These are phyloP conservation scores for Drosophila cracens DNA, from an alignment of 2,888 invertebrate species.

Conservation along the genomic window DNA sequence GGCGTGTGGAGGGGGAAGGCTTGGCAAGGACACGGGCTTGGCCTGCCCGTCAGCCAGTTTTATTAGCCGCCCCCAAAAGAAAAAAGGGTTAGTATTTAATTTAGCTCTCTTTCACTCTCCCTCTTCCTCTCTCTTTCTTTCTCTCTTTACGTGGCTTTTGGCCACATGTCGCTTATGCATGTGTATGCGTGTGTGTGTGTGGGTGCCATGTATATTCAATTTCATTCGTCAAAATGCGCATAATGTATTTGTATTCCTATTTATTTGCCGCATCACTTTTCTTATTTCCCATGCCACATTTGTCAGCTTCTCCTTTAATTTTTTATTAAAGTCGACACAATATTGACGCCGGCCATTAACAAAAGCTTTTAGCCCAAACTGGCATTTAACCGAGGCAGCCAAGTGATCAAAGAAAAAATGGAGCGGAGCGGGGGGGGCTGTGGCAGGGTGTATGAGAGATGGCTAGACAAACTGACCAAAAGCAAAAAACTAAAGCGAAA, in stretches of 20 bases:
- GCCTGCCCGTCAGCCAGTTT: conserved; percentile 19
- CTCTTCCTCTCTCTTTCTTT: background rate
- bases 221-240: conserved; percentile 66
- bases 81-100: conserved; percentile 62
- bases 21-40: conserved; percentile 5
- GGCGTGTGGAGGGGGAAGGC: background rate
- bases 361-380: conserved; percentile 74
- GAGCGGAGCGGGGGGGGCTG: background rate
- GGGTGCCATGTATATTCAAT: conserved; percentile 47
- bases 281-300: conserved; percentile 28
- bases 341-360: conserved; percentile 71
- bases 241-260: conserved; percentile 53
- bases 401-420: conserved; percentile 14
- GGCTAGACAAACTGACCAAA: conserved; percentile 28
- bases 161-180: conserved; percentile 34
- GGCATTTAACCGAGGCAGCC: conserved; percentile 42
- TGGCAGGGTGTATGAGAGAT: conserved; percentile 1
- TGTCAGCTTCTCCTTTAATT: background rate
- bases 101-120: conserved; percentile 5
- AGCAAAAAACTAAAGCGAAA: background rate
- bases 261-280: conserved; percentile 52
- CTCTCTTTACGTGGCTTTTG: conserved; percentile 58
- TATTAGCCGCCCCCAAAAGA: conserved; percentile 2
- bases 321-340: conserved; percentile 60
- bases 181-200: conserved; percentile 10